Base-by-base conservation (phyloP, 2,888 invertebrate genomes). In the Trachelus stipa region DNA sequence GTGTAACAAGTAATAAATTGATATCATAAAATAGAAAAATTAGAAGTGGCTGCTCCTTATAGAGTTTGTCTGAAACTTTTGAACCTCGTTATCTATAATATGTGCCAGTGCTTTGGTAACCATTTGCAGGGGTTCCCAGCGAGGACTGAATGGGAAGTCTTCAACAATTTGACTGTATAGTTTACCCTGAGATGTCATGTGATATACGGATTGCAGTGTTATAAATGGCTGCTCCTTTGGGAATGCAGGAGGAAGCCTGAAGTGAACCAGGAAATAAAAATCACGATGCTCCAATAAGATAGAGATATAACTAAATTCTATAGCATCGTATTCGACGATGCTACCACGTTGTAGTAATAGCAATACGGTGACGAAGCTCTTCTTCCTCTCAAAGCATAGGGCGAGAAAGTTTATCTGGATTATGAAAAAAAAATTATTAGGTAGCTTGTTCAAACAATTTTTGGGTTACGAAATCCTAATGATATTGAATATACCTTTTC, bases 201-300 rank as follows among this genome's bases (percentile, higher is more conserved):
- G 94, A 88, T 94, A 94, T n/a, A 94, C 91, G 15, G 94, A 95
- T 79, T 92, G 90, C 6, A 95, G 85, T 4, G 90, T 92, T 68
- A 94, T 88, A 74, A 91, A 90, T 40, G 95, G 95, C 71, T 91
- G 91, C 79, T 93, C 93, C 74, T 92, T 92, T 11, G 95, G 95
- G 88, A 94, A 95, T 30, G 85, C 85, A n/a, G 87, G 81, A 4
- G 84, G 68, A 1, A 91, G 79, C 12, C 74, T 11, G 69, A 93
- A 87, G 69, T 89, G 84, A 1, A 92, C 81, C 2, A 93, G 81
- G 83, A 92, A 92, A 81, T 89, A 90, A 83, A 92, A 92, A 77
- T 92, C 91, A 75, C 92, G 87, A 83, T 91, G 89, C 79, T 91
- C 91, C 79, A 92, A 82, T n/a, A 93, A 79, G 74, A 92, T 86